Evolutionary conservation across 2,113 vertebrate species (phyloP).

Genomic region (Pyrgilauda ruficollis): DNA sequence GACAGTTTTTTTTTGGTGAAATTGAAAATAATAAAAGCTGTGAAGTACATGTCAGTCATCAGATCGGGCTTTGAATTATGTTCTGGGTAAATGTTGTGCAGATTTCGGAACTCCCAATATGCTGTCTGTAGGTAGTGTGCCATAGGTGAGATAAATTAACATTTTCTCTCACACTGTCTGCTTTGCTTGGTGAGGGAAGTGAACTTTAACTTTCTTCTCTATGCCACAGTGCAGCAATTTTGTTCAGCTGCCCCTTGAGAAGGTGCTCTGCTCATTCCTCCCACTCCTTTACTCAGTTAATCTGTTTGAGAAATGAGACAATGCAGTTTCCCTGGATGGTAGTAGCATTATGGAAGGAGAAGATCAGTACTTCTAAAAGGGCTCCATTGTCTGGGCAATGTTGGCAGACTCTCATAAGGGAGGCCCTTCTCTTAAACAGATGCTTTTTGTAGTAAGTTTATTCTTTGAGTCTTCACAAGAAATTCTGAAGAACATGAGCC

Average conservation of each 20-base stretch:
- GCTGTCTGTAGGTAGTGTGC: neutral
- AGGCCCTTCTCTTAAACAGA: neutral
- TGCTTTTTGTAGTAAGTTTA: neutral
- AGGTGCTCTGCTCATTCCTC: neutral
- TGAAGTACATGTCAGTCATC: neutral
- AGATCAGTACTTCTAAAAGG: neutral
- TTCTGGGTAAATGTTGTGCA: neutral
- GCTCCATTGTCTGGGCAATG: neutral
- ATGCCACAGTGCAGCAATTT: neutral
- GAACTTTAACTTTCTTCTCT: neutral
- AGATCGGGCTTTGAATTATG: neutral
- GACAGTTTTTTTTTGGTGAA: neutral
- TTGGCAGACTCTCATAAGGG: neutral
- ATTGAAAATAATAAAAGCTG: neutral
- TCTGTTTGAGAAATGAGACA: neutral
- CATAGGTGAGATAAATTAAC: neutral
- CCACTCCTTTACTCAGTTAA: neutral
- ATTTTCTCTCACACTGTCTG: neutral
- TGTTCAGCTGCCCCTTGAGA: neutral
- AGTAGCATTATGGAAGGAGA: neutral
- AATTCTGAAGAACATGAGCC: neutral
- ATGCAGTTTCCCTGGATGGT: neutral
- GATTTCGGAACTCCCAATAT: neutral
- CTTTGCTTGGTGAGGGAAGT: neutral
- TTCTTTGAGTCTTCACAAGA: neutral